Conservation (phyloP, 2,797 vertebrate species). For the Thripadectes ignobilis region DNA sequence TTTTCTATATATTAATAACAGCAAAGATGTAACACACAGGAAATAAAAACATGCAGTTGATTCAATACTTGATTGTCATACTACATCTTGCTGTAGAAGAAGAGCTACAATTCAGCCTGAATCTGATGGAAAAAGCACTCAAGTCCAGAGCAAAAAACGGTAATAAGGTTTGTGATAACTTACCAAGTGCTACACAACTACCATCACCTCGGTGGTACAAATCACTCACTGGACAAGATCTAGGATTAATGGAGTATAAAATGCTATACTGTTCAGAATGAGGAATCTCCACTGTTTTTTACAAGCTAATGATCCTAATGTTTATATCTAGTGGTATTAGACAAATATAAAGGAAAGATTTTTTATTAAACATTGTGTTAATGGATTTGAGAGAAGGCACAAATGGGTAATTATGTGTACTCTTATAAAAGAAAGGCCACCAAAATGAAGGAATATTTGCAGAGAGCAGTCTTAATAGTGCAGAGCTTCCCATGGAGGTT, state of each 20-base stretch:
- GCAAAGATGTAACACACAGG: background rate
- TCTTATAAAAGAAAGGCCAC: background rate
- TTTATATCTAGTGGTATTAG: background rate
- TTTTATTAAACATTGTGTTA: background rate
- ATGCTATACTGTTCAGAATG: background rate
- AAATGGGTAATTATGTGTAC: background rate
- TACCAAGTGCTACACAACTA: background rate
- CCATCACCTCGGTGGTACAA: background rate
- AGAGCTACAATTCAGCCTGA: background rate
- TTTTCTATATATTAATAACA: background rate
- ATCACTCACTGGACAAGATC: background rate
- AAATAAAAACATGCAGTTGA: background rate
- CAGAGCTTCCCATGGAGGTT: background rate
- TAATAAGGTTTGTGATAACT: background rate
- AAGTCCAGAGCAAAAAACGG: background rate
- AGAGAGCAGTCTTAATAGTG: background rate
- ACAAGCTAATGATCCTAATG: background rate
- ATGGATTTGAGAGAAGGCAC: background rate
- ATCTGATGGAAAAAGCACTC: background rate
- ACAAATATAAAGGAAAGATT: background rate
- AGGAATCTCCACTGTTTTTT: background rate
- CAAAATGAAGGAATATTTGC: background rate
- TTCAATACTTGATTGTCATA: background rate
- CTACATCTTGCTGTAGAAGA: background rate
- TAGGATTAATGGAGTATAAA: constrained; percentile 29